These are phyloP conservation scores for Drosophila pandora DNA, from an alignment of 1,140 invertebrate species.

Conservation along the genomic window DNA sequence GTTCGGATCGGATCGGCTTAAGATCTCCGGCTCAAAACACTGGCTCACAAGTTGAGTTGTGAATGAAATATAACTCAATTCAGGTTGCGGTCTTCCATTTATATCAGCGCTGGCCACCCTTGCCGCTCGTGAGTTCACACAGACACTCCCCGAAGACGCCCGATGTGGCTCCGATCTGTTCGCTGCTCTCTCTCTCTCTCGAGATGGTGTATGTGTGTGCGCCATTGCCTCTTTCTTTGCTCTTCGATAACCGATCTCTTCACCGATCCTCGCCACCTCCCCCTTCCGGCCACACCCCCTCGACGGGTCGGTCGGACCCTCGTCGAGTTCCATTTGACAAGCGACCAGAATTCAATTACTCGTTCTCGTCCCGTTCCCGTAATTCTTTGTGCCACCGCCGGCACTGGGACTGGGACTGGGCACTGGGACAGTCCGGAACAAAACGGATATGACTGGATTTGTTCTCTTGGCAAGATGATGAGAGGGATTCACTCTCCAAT, in stretches of 20 bases:
- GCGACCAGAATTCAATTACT: constrained; percentile 45
- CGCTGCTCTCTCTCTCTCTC: constrained; percentile 11
- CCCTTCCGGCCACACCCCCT: constrained; percentile 13
- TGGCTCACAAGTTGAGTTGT: constrained; percentile 65
- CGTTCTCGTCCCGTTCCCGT: constrained; percentile 41
- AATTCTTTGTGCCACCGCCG: constrained; percentile 44
- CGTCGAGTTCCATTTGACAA: constrained; percentile 14
- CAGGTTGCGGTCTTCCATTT: constrained; percentile 63
- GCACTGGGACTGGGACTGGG: constrained; percentile 35
- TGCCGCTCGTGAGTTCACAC: background rate
- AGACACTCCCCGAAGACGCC: background rate
- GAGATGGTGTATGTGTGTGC: background rate
- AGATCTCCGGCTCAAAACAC: constrained; percentile 26
- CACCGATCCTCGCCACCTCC: constrained; percentile 13
- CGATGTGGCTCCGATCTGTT: background rate
- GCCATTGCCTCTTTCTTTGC: constrained; percentile 23
- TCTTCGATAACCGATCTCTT: constrained; percentile 17
- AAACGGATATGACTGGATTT: constrained; percentile 45
- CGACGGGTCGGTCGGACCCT: constrained; percentile 2
- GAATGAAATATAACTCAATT: constrained; percentile 68
- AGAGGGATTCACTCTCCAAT: background rate
- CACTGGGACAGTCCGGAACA: constrained; percentile 52
- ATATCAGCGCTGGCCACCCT: constrained; percentile 37
- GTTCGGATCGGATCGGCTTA: constrained; percentile 6
- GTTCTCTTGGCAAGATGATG: background rate